Evolutionary conservation across 2,113 vertebrate species (phyloP), one percentile per base, ranked within the genome.

Genomic region (Psephotus haematonotus): DNA sequence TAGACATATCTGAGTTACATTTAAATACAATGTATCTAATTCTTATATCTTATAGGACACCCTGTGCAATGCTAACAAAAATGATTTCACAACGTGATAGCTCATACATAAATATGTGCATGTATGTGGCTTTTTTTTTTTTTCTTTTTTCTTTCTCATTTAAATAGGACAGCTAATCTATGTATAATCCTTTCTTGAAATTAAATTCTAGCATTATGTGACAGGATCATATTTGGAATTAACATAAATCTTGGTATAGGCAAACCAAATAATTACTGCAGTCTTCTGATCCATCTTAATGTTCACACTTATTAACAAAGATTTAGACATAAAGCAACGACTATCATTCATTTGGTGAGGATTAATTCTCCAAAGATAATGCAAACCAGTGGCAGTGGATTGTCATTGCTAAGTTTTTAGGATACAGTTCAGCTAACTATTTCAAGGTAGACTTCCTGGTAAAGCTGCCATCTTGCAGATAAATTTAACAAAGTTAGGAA

Each of bases 161-260:
- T 46, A 41, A 70, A 90, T 59, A 80, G 15, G 5, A 84, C 49
- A 90, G 59, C 9, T 96, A 94, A 96, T 96, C 82, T 94, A 44
- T 57, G 41, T 70, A 78, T 95, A 95, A 96, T 94, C 82, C 59
- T 80, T 92, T 94, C 28, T 33, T 82, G 69, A 95, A 94, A 93
- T 96, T 90, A 86, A 96, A 92, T 92, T 95, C 63, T 92, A 50
- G 5, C 25, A 39, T 60, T 87, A 49, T 86, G 41, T 77, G 84
- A 94, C 84, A 92, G 33, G 72, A 93, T 97, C 63, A 68, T 84
- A 57, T 86, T 88, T 74, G 59, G 46, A 96, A 82, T 95, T 93
- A 94, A 86, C 22, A 23, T 60, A 82, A 89, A 92, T 47, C 74
- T 84, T 49, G 43, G 29, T 63, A 55, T 60, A 92, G 77, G 29